Conservation (phyloP, 2,888 invertebrate genomes). For the Aphodius sticticus region DNA sequence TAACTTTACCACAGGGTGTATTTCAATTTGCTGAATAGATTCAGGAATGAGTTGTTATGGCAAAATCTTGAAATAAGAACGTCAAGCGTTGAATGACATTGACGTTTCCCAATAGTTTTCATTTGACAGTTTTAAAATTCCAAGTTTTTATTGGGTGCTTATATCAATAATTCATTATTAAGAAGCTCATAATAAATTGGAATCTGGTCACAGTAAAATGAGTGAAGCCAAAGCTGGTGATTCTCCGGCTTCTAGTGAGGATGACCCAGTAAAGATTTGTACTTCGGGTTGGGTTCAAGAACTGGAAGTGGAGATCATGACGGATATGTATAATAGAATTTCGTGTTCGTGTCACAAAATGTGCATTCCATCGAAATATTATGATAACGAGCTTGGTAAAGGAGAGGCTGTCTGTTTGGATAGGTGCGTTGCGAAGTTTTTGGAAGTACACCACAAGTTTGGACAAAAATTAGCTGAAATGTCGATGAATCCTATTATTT, state of each 20-base stretch:
- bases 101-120: too few species aligned
- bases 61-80: background rate
- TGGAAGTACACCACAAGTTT: conserved; percentile 16
- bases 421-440: conserved; percentile 11
- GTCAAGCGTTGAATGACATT: too few species aligned
- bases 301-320: conserved; percentile 21
- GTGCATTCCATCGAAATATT: conserved; percentile 8
- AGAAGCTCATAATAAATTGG: too few species aligned
- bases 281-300: background rate
- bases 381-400: conserved; percentile 16
- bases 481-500: conserved; percentile 7
- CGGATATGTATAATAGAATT: conserved; percentile 19
- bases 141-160: too few species aligned
- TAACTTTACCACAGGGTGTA: too few species aligned
- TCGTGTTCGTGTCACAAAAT: conserved; percentile 17
- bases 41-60: background rate
- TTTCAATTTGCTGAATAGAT: background rate
- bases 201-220: background rate
- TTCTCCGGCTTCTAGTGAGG: background rate
- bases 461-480: conserved; percentile 21
- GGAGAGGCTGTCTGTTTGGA: conserved; percentile 18
- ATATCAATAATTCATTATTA: too few species aligned
- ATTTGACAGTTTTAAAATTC: too few species aligned
- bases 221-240: background rate
- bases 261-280: background rate